Base-by-base conservation (phyloP, 2,797 vertebrate genomes). In the Gymnodraco acuticeps region DNA sequence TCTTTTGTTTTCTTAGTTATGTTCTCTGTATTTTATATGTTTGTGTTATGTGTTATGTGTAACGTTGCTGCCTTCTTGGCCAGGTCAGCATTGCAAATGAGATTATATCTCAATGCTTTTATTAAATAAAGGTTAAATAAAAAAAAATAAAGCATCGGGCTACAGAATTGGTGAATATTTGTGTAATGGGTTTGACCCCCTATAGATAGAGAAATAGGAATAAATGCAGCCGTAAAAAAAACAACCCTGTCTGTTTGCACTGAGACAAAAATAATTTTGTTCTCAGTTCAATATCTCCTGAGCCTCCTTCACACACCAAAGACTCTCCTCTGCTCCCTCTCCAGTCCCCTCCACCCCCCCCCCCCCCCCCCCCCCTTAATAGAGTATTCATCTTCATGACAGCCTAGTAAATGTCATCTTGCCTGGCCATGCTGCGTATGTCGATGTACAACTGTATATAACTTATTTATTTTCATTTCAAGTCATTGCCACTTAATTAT, bases 391-490 rank as follows among this genome's bases (percentile, higher is more conserved):
- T 92, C n/a, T n/a, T n/a, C n/a, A n/a, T n/a, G 88, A 81, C 85
- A 82, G 78, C 77, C 55, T 15, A 48, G 71, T 88, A 93, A 94
- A 93, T 94, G 92, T 92, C 91, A 93, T 82, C 67, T 48, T 9
- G 78, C 64, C 74, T 52, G 80, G 81, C 81, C 33, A 46, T 6
- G 53, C 73, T 8, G 77, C 43, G 16, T 75, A 88, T 47, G 48
- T 87, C 81, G 51, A 73, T 60, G 79, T 85, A 69, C 86, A 85
- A 89, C 83, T 64, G 55, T 86, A 88, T 92, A 91, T 90, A 78
- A 91, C 79, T 91, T 92, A 90, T 93, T 94, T 89, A 93, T 91
- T 92, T 90, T 88, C 85, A 81, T 64, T 27, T 27, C 27, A 87
- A 92, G 81, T 90, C 87, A 78, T 87, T 1, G 55, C 64, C 74